Percentiles rank a stretch among this genome's conserved stretches.
Evolutionary conservation across 2,888 invertebrate species (phyloP).

Genomic region (Patella caerulea): DNA sequence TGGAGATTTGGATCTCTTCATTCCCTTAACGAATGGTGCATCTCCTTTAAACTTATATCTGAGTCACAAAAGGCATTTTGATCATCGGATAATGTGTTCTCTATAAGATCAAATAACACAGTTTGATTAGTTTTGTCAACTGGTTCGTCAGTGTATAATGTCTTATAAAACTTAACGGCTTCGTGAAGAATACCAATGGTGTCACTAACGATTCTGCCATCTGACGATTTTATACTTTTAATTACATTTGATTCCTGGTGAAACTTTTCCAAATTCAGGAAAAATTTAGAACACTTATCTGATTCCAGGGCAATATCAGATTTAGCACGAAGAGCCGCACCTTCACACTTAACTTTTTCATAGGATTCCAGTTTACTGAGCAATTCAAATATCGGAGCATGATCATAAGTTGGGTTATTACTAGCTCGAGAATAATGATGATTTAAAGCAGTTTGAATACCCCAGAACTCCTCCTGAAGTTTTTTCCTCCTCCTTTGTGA

Average conservation of each 20-base stretch:
- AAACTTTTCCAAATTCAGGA: neutral
- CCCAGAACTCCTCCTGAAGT: neutral
- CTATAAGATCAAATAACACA: neutral
- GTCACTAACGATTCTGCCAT: neutral
- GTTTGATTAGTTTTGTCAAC: neutral
- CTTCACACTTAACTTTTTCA: neutral
- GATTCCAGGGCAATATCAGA: neutral
- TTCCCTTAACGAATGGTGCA: slow-evolving; percentile 20
- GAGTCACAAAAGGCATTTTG: neutral
- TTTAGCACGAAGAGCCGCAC: neutral
- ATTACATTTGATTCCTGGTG: neutral
- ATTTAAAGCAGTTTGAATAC: neutral
- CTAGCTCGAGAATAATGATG: neutral
- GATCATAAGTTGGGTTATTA: neutral
- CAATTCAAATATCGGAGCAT: slow-evolving; percentile 2
- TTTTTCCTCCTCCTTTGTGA: neutral
- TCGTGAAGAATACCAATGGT: neutral
- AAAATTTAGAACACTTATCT: neutral
- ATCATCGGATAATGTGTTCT: neutral
- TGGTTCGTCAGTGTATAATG: neutral
- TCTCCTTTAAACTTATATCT: slow-evolving; percentile 11
- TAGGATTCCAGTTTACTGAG: neutral
- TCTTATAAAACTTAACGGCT: neutral
- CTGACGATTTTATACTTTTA: neutral
- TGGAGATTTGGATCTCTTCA: slow-evolving; percentile 36